phyloP scores from a whole-genome alignment of 2,888 invertebrate species.

The Tryphoninae sp. region DNA sequence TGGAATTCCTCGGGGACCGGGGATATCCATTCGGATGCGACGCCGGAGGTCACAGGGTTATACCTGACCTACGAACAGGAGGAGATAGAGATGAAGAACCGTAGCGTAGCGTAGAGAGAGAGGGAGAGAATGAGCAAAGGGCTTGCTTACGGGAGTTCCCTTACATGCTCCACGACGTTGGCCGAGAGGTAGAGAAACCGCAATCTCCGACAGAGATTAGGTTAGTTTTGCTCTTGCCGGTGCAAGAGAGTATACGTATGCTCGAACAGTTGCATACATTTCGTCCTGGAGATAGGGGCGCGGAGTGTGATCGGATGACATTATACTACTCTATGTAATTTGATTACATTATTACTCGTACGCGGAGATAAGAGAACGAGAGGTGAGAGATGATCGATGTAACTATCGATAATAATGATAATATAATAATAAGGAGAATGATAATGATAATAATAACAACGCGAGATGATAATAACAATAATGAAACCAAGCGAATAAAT shows the following conservation, averaged over 20 bases:
- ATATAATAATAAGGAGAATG: too few relatives aligned
- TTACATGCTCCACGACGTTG: constrained; percentile 14
- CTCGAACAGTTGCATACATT: constrained; percentile 2
- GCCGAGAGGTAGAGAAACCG: background rate
- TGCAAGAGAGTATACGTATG: background rate
- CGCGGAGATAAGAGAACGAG: background rate
- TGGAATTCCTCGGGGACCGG: constrained; percentile 54
- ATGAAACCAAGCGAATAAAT: too few relatives aligned
- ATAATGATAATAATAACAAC: too few relatives aligned
- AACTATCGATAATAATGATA: background rate
- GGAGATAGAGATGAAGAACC: constrained; percentile 1
- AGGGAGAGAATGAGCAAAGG: constrained; percentile 24
- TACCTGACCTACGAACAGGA: constrained; percentile 13
- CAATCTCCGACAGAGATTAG: constrained; percentile 24
- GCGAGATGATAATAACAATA: too few relatives aligned
- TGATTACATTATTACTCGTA: background rate
- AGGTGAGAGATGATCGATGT: background rate
- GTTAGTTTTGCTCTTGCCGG: background rate
- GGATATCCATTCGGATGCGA: constrained; percentile 48
- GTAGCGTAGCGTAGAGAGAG: background rate
- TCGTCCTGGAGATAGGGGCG: background rate
- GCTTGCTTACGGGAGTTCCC: constrained; percentile 6
- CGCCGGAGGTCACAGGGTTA: constrained; percentile 53
- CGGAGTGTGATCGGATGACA: background rate
- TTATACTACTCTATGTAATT: background rate